Evolutionary conservation across 2,888 invertebrate species (phyloP), one percentile per base, ranked within the genome.

Genomic region (Stenichneumon culpator): DNA sequence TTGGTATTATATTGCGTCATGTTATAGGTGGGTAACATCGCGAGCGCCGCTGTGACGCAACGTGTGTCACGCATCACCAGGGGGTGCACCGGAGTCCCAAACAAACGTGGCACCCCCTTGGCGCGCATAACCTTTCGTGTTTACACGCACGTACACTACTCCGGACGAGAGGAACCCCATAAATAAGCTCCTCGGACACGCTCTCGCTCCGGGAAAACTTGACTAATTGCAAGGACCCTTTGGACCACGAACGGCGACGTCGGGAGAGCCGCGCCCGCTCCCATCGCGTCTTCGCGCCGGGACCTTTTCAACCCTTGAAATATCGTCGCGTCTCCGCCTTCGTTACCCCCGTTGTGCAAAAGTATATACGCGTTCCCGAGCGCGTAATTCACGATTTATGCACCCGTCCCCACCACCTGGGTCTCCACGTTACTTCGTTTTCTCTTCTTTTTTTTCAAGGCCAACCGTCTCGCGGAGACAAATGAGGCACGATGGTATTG

Each of bases 91-190:
- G 32, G 54, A 77, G 80, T 50, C 19, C 77, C 79, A 83, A 86
- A 87, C 82, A 84, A 79, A 83, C 79, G 69, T 39, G 77, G 70
- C 63, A 63, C 69, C 82, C 83, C 82, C 79, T 84, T 57, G 86
- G 63, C 52, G 82, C 73, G 86, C 82, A 86, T 86, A 80, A 82
- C 84, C 84, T 86, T 87, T 86, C 79, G 60, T 87, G 82, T 87
- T 87, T 83, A 79, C 82, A 80, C 81, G 68, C 47, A 85, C 69
- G 57, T 57, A 14, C 52, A 50, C 28, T 6, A 36, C 32, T 77
- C 25, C 36, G 2, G 52, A 50, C 50, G 75, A 54, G 39, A 25
- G 32, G 28, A 60, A 52, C 6, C 25, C 70, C 83, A 75, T 83
- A 86, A 87, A 83, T 85, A 83, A 83, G 69, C 82, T 81, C 74